Conservation (phyloP, 2,797 vertebrate species). For the Squalus acanthias region DNA sequence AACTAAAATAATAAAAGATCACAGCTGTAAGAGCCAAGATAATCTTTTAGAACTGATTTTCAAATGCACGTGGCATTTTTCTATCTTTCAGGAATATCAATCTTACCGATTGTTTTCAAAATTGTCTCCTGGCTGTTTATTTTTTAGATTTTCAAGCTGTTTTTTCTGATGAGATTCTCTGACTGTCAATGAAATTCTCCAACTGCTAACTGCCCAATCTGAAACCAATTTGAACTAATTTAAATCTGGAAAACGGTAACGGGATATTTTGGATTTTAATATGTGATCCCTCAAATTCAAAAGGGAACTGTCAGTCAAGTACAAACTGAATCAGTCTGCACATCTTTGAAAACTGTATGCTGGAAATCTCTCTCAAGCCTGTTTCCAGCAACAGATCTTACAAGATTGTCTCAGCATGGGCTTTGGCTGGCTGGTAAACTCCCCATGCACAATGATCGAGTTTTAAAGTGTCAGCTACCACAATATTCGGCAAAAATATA, state of each 20-base stretch:
- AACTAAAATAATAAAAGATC: not conserved
- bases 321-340: not conserved
- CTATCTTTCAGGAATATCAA: not conserved
- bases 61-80: not conserved
- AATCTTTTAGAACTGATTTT: not conserved
- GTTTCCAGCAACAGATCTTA: not conserved
- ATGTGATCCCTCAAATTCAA: not conserved
- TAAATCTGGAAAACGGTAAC: not conserved
- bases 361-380: not conserved
- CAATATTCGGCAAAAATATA: not conserved
- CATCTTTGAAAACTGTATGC: not conserved
- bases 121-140: not conserved
- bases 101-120: not conserved
- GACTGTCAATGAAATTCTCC: not conserved
- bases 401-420: not conserved
- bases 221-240: not conserved
- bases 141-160: not conserved
- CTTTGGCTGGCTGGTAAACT: not conserved
- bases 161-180: not conserved
- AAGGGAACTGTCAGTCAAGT: slow-evolving; percentile 2
- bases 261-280: not conserved
- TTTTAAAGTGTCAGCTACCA: not conserved
- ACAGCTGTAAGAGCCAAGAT: not conserved
- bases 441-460: not conserved
- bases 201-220: not conserved